Conservation (phyloP, 2,113 vertebrate genomes). For the Oreochromis aureus region DNA sequence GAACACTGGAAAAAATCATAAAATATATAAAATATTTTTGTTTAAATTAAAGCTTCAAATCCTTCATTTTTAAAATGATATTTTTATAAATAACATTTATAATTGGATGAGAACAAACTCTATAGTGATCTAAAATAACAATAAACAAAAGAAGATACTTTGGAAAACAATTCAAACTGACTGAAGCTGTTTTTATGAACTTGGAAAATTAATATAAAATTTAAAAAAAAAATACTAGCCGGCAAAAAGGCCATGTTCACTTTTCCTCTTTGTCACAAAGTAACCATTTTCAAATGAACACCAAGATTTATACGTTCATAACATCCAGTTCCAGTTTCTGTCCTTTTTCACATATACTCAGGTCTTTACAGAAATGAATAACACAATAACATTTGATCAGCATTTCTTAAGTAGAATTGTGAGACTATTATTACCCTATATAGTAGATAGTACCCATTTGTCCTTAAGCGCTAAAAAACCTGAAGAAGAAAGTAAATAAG, state of each 20-base stretch:
- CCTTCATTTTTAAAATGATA: not conserved
- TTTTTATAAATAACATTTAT: not conserved
- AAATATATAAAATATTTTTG: not conserved
- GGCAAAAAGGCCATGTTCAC: not conserved
- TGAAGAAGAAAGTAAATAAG: not conserved
- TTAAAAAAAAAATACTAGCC: not conserved
- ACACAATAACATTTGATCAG: not conserved
- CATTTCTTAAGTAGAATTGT: not conserved
- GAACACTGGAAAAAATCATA: not conserved
- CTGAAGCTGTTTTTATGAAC: not conserved
- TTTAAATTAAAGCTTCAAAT: not conserved
- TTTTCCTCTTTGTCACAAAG: not conserved
- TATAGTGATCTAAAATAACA: not conserved
- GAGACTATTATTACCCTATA: not conserved
- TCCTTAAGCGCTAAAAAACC: not conserved
- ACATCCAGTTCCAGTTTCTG: not conserved
- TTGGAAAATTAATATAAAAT: accelerated
- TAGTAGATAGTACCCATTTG: not conserved
- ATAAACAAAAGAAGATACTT: not conserved
- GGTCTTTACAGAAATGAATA: not conserved
- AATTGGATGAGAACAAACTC: not conserved
- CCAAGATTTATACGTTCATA: not conserved
- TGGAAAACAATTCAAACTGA: not conserved
- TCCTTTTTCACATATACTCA: not conserved
- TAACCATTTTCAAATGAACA: not conserved